Conservation (phyloP, 2,888 invertebrate species). For the Ectemnius lituratus region DNA sequence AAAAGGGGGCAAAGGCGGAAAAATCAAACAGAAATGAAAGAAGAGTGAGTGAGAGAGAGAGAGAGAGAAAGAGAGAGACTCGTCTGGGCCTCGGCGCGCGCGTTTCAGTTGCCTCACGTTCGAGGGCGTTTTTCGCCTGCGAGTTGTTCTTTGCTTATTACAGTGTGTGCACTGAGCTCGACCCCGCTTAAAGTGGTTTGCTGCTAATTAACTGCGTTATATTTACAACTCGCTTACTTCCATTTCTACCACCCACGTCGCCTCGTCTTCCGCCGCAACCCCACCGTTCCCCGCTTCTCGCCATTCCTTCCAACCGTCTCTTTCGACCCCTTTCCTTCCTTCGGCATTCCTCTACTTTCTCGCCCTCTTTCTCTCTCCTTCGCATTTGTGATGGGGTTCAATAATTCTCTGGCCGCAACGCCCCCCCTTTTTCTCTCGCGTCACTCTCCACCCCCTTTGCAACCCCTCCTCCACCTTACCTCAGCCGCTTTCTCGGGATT, state of each 20-base stretch:
- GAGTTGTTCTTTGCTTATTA: slow-evolving; percentile 74
- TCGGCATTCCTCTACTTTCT: background rate
- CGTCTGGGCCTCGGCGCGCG: slow-evolving; percentile 52
- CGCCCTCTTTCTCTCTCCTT: background rate
- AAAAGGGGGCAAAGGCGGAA: slow-evolving; percentile 8
- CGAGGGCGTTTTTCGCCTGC: slow-evolving; percentile 66
- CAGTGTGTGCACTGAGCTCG: slow-evolving; percentile 68
- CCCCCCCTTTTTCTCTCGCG: too few relatives aligned
- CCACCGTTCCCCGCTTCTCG: slow-evolving; percentile 36
- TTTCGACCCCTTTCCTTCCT: slow-evolving; percentile 34
- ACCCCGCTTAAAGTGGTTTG: slow-evolving; percentile 69
- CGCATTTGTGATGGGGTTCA: slow-evolving; percentile 26
- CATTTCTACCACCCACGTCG: slow-evolving; percentile 39
- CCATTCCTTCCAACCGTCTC: slow-evolving; percentile 28
- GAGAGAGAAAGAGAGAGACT: slow-evolving; percentile 35
- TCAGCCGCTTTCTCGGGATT: background rate
- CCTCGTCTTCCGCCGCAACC: slow-evolving; percentile 26
- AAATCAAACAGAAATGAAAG: slow-evolving; percentile 28
- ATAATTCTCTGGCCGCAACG: slow-evolving; percentile 21
- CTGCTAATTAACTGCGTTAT: slow-evolving; percentile 76
- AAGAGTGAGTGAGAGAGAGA: slow-evolving; percentile 23
- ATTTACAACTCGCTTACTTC: slow-evolving; percentile 61
- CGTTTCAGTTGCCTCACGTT: slow-evolving; percentile 69
- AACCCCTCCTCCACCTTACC: too few relatives aligned
- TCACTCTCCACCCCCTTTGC: too few relatives aligned